These are phyloP conservation scores for Drosophila atroscutellata DNA, from an alignment of 2,888 invertebrate genomes.

Conservation along the genomic window DNA sequence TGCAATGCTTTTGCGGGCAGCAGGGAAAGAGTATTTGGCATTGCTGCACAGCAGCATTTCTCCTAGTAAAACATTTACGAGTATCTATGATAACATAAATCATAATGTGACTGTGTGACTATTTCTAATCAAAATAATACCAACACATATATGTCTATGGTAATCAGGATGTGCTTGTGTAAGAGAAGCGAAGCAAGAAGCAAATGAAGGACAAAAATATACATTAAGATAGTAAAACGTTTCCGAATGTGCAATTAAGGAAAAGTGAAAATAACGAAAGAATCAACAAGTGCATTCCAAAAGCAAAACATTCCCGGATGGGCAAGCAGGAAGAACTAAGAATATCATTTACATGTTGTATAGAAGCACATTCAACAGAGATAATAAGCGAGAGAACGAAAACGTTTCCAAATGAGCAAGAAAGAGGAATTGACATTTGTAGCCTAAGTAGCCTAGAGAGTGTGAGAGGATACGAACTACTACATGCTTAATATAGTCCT, in stretches of 20 bases:
- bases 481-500: neutral
- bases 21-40: neutral
- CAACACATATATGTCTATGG: neutral
- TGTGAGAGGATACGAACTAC: neutral
- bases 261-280: neutral
- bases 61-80: neutral
- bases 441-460: too few relatives aligned
- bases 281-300: neutral
- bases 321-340: neutral
- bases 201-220: neutral
- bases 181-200: neutral
- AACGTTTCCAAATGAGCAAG: too few relatives aligned
- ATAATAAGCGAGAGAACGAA: neutral
- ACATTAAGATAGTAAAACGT: neutral
- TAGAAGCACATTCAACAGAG: neutral
- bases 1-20: constrained; percentile 35
- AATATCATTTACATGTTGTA: neutral
- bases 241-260: neutral
- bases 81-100: neutral
- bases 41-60: neutral
- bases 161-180: neutral
- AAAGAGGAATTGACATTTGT: too few relatives aligned
- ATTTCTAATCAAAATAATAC: neutral
- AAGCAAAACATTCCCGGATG: neutral
- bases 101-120: neutral